Base-by-base conservation (phyloP, 2,113 vertebrate species). In the Alectura lathami region DNA sequence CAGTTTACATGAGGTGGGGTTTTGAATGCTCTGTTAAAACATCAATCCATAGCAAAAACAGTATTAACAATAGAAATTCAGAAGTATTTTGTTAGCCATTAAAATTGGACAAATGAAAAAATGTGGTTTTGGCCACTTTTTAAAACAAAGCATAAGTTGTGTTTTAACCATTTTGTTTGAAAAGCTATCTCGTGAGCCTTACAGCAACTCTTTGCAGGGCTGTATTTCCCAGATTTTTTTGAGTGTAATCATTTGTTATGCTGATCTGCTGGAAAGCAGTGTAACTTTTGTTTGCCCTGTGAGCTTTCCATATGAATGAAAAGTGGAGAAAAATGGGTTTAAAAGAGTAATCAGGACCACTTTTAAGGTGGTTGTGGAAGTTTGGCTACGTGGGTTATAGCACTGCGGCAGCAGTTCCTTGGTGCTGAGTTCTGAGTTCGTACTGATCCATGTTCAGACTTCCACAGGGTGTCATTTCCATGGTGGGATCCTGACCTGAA, bases 401-500 rank as follows among this genome's bases (percentile, higher is more conserved):
- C 48, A 30, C 50, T 72, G 51, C 18, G n/a, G 53, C 45, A 64
- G 12, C 32, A 22, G 21, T 48, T 82, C 42, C 30, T 34, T 32
- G 42, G 16, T n/a, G 26, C 29, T 86, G 18, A 22, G 0, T 72
- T 48, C 66, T 67, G 53, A 47, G 54, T 76, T 53, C 10, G n/a
- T 24, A 23, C 47, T 17, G 53, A 29, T 27, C n/a, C 6, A 2
- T 6, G 9, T 17, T 20, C 32, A 72, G 82, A 30, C 45, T 77
- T 70, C 47, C 2, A 0, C 32, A 54, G 42, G 10, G 42, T 40
- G 56, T 27, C 29, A 3, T 20, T 60, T 48, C 32, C 1, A 0
- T 45, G 32, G 9, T 68, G 42, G 77, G 47, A 68, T 73, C 47
- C 47, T 73, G 59, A 73, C 10, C 32, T 0, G 2, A 82, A 73